These are phyloP conservation scores for Euspilapteryx auroguttella DNA, from an alignment of 2,888 invertebrate species.

Conservation along the genomic window DNA sequence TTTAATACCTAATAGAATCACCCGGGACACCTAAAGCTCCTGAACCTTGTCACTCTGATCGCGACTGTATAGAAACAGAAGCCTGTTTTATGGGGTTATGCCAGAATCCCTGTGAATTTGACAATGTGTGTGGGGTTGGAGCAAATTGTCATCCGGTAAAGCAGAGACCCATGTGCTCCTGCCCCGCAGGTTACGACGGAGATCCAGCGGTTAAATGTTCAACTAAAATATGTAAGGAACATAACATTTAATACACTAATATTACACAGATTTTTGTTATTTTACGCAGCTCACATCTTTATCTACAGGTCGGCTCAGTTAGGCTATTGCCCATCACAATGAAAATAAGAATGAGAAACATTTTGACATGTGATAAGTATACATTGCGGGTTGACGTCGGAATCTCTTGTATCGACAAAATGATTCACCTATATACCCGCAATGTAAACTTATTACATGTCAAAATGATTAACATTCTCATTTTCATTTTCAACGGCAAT, in stretches of 20 bases:
- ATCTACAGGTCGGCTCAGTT: too few relatives aligned
- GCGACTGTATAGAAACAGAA: conserved; percentile 81
- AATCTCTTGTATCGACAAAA: too few relatives aligned
- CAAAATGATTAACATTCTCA: too few relatives aligned
- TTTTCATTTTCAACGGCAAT: too few relatives aligned
- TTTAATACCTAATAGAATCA: conserved; percentile 54
- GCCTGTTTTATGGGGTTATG: conserved; percentile 82
- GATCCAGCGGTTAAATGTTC: conserved; percentile 81
- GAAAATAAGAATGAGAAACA: too few relatives aligned
- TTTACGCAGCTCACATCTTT: too few relatives aligned
- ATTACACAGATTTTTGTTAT: conserved; percentile 14
- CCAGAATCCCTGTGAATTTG: conserved; percentile 82
- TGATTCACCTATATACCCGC: too few relatives aligned
- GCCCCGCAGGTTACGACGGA: conserved; percentile 79
- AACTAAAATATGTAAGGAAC: conserved; percentile 81
- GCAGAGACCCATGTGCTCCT: conserved; percentile 82
- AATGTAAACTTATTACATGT: too few relatives aligned
- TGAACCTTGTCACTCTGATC: conserved; percentile 80
- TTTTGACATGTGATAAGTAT: too few relatives aligned
- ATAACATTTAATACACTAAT: too few relatives aligned
- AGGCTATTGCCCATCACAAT: too few relatives aligned
- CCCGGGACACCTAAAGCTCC: conserved; percentile 71
- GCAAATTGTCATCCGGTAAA: conserved; percentile 80
- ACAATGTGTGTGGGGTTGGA: conserved; percentile 72
- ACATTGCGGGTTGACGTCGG: too few relatives aligned